Base-by-base conservation (phyloP, 2,797 vertebrate species). In the Pseudochaenichthys georgianus region DNA sequence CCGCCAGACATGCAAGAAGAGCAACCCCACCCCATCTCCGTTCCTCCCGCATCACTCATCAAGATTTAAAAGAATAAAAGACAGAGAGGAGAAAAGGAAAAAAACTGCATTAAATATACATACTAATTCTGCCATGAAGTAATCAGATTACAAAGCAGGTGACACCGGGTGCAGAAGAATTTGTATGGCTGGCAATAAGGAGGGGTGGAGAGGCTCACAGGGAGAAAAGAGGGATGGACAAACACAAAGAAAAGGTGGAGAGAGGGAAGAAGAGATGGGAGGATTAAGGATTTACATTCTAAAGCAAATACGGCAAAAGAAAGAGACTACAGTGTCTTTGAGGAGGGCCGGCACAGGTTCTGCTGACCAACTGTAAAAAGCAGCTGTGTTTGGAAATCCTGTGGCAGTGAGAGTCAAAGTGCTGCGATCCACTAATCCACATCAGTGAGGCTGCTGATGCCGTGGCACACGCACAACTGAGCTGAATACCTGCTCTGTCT, bases 121-220 rank as follows among this genome's bases (percentile, higher is more conserved):
- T 98, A 96, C 96, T 99, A 97, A 99, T 98, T 99, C 96, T 90
- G 92, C 95, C 93, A 95, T 95, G 96, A 96, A 97, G 97, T 98
- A 98, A 98, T 98, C 96, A 95, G 96, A 98, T 97, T 99, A 98
- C 96, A 96, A 96, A 95, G 96, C 96, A 98, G 97, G 97, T 98
- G 97, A 98, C 97, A 97, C 93, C 90, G 95, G 94, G 95, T 91
- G 90, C 94, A 93, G 92, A 93, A 96, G 95, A 94, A 96, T 95
- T 95, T 93, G 96, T 96, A 96, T 94, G 94, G 96, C 95, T 95
- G 95, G 95, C 95, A 95, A 93, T 96, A 96, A 97, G 95, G 94
- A 97, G 95, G 94, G 93, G 93, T 91, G 95, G 78, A 83, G 95
- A 95, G 95, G 96, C 96, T 93, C 91, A 85, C 80, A 0, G 54